A percentile compares a stretch with the other conserved stretches of the same genome.
These are phyloP conservation scores for Muscicapa comitata DNA, from an alignment of 2,797 vertebrate species.

Conservation along the genomic window DNA sequence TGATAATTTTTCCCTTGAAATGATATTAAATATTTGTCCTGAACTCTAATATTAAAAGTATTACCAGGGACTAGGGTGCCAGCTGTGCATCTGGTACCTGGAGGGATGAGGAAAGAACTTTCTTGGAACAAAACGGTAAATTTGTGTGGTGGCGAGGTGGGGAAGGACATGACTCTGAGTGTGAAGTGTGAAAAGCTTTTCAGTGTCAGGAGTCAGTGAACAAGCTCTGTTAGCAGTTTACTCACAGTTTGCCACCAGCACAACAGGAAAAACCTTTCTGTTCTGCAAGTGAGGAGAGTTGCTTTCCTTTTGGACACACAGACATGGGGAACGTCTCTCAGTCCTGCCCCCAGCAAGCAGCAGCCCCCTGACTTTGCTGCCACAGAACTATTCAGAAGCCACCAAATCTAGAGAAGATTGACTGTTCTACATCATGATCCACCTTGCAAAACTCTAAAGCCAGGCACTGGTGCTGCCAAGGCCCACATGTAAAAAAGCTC, in stretches of 20 bases:
- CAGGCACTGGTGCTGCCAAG: neutral
- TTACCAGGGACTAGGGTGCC: neutral
- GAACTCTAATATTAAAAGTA: neutral
- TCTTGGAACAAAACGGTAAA: neutral
- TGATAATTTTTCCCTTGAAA: neutral
- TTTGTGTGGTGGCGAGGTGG: neutral
- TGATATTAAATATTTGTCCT: neutral
- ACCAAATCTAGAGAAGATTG: neutral
- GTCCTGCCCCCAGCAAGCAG: neutral
- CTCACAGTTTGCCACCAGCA: neutral
- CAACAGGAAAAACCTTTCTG: neutral
- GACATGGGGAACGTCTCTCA: neutral
- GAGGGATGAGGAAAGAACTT: neutral
- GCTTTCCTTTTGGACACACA: neutral
- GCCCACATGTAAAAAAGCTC: neutral
- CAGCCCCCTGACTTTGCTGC: neutral
- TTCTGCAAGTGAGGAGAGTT: neutral
- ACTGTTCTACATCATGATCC: neutral
- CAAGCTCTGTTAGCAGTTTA: neutral
- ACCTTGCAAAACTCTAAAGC: neutral
- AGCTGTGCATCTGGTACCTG: neutral
- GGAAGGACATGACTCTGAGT: accelerated
- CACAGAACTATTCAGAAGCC: neutral
- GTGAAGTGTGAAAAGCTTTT: neutral
- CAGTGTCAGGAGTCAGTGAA: neutral